Evolutionary conservation across 92 coral and sea anemone genomes (phyloP).

Genomic region (Pocillopora grandis): DNA sequence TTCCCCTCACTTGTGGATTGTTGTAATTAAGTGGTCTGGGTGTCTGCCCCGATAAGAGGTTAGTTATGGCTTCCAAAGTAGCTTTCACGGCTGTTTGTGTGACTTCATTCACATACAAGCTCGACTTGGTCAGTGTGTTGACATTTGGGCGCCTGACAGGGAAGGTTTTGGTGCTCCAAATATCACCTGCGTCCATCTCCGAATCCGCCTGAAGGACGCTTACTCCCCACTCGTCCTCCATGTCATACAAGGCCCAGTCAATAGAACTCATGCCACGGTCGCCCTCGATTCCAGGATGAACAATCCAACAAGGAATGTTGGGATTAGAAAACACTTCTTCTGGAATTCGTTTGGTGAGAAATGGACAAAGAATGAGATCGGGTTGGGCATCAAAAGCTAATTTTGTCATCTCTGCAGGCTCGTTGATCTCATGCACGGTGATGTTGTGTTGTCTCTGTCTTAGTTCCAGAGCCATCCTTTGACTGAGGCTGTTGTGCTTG

Average conservation of each 20-base stretch:
- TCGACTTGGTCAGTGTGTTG: slow-evolving; percentile 82
- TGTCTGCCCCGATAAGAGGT: slow-evolving; percentile 30
- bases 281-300: slow-evolving; percentile 88
- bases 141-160: slow-evolving; percentile 58
- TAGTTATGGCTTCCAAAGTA: slow-evolving; percentile 55
- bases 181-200: slow-evolving; percentile 82
- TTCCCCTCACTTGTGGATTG: slow-evolving; percentile 57
- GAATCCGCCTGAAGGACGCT: slow-evolving; percentile 67
- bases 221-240: slow-evolving; percentile 73
- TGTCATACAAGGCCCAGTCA: slow-evolving; percentile 78
- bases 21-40: slow-evolving; percentile 69
- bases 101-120: slow-evolving; percentile 73
- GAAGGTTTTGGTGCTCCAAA: slow-evolving; percentile 74
- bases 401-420: slow-evolving; percentile 53
- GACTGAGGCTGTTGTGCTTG: slow-evolving; percentile 82
- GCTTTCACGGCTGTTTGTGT: slow-evolving; percentile 69
- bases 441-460: slow-evolving; percentile 58
- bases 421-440: slow-evolving; percentile 57
- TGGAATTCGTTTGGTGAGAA: slow-evolving; percentile 74
- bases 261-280: slow-evolving; percentile 75
- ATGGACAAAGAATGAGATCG: slow-evolving; percentile 76
- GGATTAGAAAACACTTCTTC: slow-evolving; percentile 60
- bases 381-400: slow-evolving; percentile 36
- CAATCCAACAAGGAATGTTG: slow-evolving; percentile 72
- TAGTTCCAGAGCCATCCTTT: slow-evolving; percentile 73